Base-by-base conservation (phyloP, 2,888 invertebrate genomes). In the Tenthredo scrophulariae region DNA sequence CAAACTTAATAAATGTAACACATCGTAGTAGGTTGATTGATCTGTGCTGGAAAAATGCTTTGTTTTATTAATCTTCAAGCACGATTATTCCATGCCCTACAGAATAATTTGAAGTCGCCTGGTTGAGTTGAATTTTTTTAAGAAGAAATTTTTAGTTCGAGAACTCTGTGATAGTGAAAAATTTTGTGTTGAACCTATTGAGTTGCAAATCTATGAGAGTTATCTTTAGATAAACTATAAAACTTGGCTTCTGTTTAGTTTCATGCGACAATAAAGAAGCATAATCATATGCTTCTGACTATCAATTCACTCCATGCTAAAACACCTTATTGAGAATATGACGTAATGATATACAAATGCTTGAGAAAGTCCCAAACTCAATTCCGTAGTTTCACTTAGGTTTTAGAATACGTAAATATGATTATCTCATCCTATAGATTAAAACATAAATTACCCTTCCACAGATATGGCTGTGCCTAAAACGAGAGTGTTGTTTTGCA, bases 391-490 rank as follows among this genome's bases (percentile, higher is more conserved):
- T 54, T 54, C 33, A 54, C 46, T 50, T 54, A 43, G 40, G 43
- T 74, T 22, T 74, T 74, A 67, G 67, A 26, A 40, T 43, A 74
- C 13, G 18, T 74, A 43, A 29, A 43, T 74, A 43, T 29, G 43
- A 74, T 43, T n/a, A 26, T 43, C 43, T 74, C 40, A 40, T 74
- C 67, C 74, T 43, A 74, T 74, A 74, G 74, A 74, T 43, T 74
- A 74, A 74, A 74, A 43, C 29, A 33, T 54, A 18, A 29, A 50
- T 77, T 77, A 77, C 77, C 77, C 46, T 77, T 77, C 46, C 54
- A 77, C 50, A 77, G 77, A 80, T 62, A 62, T 62, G 80, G 58
- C 37, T 80, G 58, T 80, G 62, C 29, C 58, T 80, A 33, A 62
- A 80, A 58, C 58, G 62, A 43, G 22, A 58, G 37, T 80, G 50